Conservation (phyloP, 2,888 invertebrate genomes). For the Octonoba sinensis region DNA sequence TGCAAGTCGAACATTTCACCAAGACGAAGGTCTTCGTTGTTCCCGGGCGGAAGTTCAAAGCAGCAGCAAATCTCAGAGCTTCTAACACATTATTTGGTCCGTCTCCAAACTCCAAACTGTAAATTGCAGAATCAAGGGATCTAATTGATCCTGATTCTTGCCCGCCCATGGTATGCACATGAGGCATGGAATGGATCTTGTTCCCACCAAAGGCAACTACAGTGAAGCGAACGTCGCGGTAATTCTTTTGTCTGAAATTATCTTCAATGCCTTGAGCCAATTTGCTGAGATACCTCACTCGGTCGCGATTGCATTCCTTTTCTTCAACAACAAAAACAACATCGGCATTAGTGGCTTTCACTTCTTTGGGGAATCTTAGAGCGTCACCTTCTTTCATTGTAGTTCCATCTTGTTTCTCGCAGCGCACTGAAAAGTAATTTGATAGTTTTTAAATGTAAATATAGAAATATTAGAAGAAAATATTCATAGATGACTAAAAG, state of each 20-base stretch:
- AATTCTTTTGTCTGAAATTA: slow-evolving; percentile 68
- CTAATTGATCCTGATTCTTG: slow-evolving; percentile 78
- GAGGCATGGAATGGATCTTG: slow-evolving; percentile 80
- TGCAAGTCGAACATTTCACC: slow-evolving; percentile 71
- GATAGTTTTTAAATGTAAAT: slow-evolving; percentile 8
- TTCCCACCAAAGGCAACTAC: slow-evolving; percentile 86
- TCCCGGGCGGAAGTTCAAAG: slow-evolving; percentile 72
- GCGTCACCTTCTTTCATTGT: slow-evolving; percentile 73
- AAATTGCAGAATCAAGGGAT: slow-evolving; percentile 78
- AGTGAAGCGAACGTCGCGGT: slow-evolving; percentile 76
- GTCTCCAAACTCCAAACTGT: slow-evolving; percentile 79
- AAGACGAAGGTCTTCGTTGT: slow-evolving; percentile 73
- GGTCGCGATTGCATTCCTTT: slow-evolving; percentile 74
- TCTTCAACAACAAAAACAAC: slow-evolving; percentile 84
- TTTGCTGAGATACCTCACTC: slow-evolving; percentile 42
- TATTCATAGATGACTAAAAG: background rate
- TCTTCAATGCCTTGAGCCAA: slow-evolving; percentile 63
- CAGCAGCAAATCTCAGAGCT: slow-evolving; percentile 69
- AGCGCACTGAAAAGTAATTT: slow-evolving; percentile 67
- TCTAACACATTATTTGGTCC: slow-evolving; percentile 67
- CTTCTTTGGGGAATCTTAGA: slow-evolving; percentile 40
- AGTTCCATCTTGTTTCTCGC: slow-evolving; percentile 69
- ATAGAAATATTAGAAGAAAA: background rate
- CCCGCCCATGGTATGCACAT: slow-evolving; percentile 79
- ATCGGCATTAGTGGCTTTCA: slow-evolving; percentile 77